Evolutionary conservation across 2,888 invertebrate genomes (phyloP), one percentile per base, ranked within the genome.

Genomic region (Polia nebulosa): DNA sequence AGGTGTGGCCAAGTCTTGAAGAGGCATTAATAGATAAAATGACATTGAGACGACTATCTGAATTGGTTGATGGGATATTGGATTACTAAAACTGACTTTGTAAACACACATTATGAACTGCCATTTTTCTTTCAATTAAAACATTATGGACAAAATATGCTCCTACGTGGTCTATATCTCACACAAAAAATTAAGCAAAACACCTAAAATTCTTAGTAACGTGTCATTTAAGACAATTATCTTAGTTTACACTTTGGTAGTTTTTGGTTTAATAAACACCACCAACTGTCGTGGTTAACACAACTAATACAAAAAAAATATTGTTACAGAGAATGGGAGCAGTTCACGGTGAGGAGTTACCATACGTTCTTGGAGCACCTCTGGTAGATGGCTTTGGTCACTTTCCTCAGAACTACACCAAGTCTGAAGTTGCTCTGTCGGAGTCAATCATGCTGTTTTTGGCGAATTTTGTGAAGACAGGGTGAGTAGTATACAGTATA

Each of bases 351-450:
- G 99, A 99, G 91, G 99, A 99, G 84, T 94, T 99, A 74, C 98
- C 98, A 0, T 99, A 98, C 89, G 96, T 99, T 74, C 98, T 99
- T 86, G 99, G 99, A 53, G 98, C 98, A 1, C 99, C 99, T 0
- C 94, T 99, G 36, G 98, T 98, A 22, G 97, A 98, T 80, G 98
- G 98, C 1, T 97, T 96, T 91, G 97, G 96, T 73, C 98, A 98
- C 92, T 98, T 99, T 88, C 97, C 98, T 0, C 97, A 96, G 87
- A 99, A 99, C 96, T 99, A 98, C 93, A 98, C 98, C 9, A 97
- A 97, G 92, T 97, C 97, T 7, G 99, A 99, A 93, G 96, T 98
- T 52, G 97, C 98, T 0, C 93, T 99, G 63, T 98, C 98, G 0
- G 99, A 99, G 92, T 97, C 98, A 22, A 97, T 99, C 85, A 98